These are phyloP conservation scores for Drosophila grimshawi DNA, from an alignment of 1,140 invertebrate genomes.

Conservation along the genomic window DNA sequence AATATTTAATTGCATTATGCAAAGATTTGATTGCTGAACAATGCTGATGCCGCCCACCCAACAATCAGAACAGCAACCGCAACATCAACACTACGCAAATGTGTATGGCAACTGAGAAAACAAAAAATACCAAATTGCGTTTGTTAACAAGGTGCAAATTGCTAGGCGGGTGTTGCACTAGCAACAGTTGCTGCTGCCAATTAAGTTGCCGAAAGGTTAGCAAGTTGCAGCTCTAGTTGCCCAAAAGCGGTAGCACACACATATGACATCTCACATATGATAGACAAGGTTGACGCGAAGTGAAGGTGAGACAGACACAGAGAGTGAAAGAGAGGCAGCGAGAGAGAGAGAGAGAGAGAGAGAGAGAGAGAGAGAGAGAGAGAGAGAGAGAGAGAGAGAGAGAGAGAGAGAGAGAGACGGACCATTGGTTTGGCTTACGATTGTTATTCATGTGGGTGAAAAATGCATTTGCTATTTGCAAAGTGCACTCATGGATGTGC, in stretches of 20 bases:
- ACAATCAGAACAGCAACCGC: constrained; percentile 34
- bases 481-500: constrained; percentile 33
- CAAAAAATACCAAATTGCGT: constrained; percentile 4
- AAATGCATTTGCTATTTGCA: constrained; percentile 36
- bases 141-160: constrained; percentile 75
- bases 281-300: constrained; percentile 3
- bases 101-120: constrained; percentile 45
- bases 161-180: constrained; percentile 57
- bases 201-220: constrained; percentile 55
- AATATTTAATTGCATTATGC: constrained; percentile 9
- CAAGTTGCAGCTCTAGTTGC: constrained; percentile 53
- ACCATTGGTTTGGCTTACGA: constrained; percentile 5
- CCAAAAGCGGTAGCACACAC: constrained; percentile 24
- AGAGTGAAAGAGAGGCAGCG: no score
- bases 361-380: constrained; percentile 1
- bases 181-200: constrained; percentile 30
- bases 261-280: neutral
- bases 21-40: constrained; percentile 17
- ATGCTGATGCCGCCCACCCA: constrained; percentile 46
- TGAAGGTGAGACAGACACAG: neutral
- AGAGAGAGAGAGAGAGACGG: neutral
- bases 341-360: neutral
- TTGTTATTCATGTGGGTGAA: constrained; percentile 30
- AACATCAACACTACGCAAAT: constrained; percentile 34
- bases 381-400: neutral